phyloP scores from a whole-genome alignment of 2,888 invertebrate genomes.

The Dasypogon diadema region DNA sequence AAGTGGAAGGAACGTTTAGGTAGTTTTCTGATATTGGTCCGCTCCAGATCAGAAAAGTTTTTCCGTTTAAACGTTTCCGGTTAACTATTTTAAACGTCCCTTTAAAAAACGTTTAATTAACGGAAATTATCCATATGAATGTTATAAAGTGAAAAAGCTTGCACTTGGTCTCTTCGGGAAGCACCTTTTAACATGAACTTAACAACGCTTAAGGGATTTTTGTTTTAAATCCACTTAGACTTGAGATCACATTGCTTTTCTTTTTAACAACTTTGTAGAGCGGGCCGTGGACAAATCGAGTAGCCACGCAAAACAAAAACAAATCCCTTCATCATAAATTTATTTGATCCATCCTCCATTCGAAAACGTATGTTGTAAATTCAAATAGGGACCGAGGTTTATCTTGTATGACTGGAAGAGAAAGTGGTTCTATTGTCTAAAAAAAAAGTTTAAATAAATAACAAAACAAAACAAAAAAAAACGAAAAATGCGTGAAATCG shows the following conservation, averaged over 20 bases:
- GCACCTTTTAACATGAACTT: too few relatives aligned
- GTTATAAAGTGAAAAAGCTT: too few relatives aligned
- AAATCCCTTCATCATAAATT: background rate
- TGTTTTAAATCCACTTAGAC: too few relatives aligned
- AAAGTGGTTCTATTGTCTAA: background rate
- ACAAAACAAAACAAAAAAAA: background rate
- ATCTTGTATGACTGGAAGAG: background rate
- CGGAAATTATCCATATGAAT: too few relatives aligned
- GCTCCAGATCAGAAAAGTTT: too few relatives aligned
- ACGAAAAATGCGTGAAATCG: constrained; percentile 92
- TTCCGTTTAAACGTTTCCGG: too few relatives aligned
- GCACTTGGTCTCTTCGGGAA: too few relatives aligned
- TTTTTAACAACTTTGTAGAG: background rate
- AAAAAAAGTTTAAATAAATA: constrained; percentile 7
- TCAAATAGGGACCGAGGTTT: constrained; percentile 14
- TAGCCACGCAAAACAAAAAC: background rate
- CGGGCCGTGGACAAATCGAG: background rate
- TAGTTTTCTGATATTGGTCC: too few relatives aligned
- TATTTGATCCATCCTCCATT: constrained; percentile 33
- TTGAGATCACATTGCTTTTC: background rate
- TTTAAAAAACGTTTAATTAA: too few relatives aligned
- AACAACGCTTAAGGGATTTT: too few relatives aligned
- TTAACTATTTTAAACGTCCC: too few relatives aligned
- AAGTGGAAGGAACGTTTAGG: too few relatives aligned
- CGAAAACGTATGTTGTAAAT: constrained; percentile 13